These are phyloP conservation scores for Drosophila gaucha DNA, from an alignment of 2,888 invertebrate species.

Conservation along the genomic window DNA sequence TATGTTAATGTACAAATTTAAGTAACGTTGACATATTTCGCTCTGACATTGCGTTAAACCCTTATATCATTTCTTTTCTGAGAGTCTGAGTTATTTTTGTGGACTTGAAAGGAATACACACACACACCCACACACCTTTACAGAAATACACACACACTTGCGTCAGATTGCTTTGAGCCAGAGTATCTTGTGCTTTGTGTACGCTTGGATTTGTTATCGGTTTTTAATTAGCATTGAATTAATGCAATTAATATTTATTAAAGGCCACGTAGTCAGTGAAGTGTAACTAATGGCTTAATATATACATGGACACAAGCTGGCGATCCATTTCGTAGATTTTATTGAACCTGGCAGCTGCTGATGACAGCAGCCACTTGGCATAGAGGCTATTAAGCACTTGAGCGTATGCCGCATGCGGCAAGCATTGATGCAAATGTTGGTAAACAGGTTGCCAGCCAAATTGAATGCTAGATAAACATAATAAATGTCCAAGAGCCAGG, in stretches of 20 bases:
- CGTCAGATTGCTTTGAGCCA: neutral
- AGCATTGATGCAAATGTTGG: slow-evolving; percentile 54
- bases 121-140: neutral
- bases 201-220: slow-evolving; percentile 50
- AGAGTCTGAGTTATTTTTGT: slow-evolving; percentile 25
- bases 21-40: slow-evolving; percentile 55
- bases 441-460: slow-evolving; percentile 60
- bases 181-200: slow-evolving; percentile 7
- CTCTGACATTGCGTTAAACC: slow-evolving; percentile 26
- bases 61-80: slow-evolving; percentile 4
- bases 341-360: slow-evolving; percentile 62
- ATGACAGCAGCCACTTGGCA: slow-evolving; percentile 45
- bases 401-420: slow-evolving; percentile 60
- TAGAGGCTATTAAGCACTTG: slow-evolving; percentile 68
- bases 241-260: slow-evolving; percentile 65
- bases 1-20: slow-evolving; percentile 60
- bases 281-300: slow-evolving; percentile 64
- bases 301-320: slow-evolving; percentile 25
- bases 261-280: slow-evolving; percentile 43
- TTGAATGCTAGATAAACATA: slow-evolving; percentile 65
- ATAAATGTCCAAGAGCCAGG: slow-evolving; percentile 57
- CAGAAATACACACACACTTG: neutral
- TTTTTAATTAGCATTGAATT: slow-evolving; percentile 72
- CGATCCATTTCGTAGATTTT: slow-evolving; percentile 44
- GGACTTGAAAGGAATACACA: slow-evolving; percentile 7